Evolutionary conservation across 2,797 vertebrate species (phyloP), one percentile per base, ranked within the genome.

Genomic region (Buphagus erythrorhynchus): DNA sequence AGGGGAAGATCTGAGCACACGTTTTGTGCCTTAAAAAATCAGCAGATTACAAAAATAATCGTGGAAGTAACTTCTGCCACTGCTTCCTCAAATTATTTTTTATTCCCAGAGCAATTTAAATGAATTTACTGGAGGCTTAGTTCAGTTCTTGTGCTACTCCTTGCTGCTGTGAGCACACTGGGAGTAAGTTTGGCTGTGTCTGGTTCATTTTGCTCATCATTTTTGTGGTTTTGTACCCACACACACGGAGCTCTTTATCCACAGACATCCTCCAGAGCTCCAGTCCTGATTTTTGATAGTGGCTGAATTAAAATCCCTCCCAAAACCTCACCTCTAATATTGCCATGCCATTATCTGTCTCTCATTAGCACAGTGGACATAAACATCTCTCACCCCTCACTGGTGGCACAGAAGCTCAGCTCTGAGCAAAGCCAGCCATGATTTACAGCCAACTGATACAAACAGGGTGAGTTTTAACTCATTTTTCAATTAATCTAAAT

Each of bases 171-270:
- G 45, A 74, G 52, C 31, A 17, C 3, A 2, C 17, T 10, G 61
- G 25, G 35, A 38, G 7, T 7, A 1, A n/a, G 9, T 40, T 65
- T 36, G 61, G 65, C 22, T 2, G 0, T 16, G 35, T 12, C 1
- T 10, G 5, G 26, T 11, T 71, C 2, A 1, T 10, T 25, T 22
- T 83, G 29, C 17, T 57, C 2, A 1, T 3, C 2, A 0, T 0
- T n/a, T n/a, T n/a, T n/a, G n/a, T 0, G 17, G 22, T 35, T 48
- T 29, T 11, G 68, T 17, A 18, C 3, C 68, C 43, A 17, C 17
- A 4, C 3, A 20, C 62, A 9, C 2, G 0, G 35, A 10, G 13
- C 5, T 14, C 2, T 20, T 5, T 2, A 12, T 3, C 55, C 28
- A 55, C 0, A 1, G 51, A 14, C 45, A 57, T 15, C 52, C 65